Base-by-base conservation (phyloP, 2,797 vertebrate species). In the Aulostomus chinensis region DNA sequence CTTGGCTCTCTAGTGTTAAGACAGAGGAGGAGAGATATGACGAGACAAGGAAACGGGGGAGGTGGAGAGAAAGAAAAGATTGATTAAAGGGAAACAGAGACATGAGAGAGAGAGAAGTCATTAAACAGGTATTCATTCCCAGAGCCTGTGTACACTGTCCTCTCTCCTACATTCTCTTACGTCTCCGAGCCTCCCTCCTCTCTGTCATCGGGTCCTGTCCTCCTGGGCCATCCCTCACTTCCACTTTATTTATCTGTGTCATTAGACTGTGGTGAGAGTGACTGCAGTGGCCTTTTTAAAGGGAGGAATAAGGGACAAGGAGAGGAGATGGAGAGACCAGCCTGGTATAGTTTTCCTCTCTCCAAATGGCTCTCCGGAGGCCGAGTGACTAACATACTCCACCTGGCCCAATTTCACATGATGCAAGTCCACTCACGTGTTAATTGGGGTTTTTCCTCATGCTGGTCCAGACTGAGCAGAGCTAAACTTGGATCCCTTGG, bases 81-180 rank as follows among this genome's bases (percentile, higher is more conserved):
- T 4, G 21, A 22, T 22, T 22, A 22, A 7, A 22, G 21, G 21
- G 58, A 21, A 41, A 57, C 47, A 22, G 21, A 42, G 42, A 73
- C 7, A 1, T 26, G 33, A 25, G 42, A 41, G 56, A 14, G 32
- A 18, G 60, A 58, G 51, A 40, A 22, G 70, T 72, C 49, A 70
- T 74, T 80, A 70, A 63, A 69, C 24, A 46, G n/a, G 35, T 61
- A 42, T 77, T 66, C 21, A 58, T 78, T 64, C 69, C 41, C 43
- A 21, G 7, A 46, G 15, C 34, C 56, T 62, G 43, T 61, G 11
- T 62, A 53, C 33, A 33, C 38, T 42, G 40, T 52, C 43, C 9
- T 8, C 12, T 30, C 22, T 41, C 29, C 5, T 7, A 1, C 12
- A 3, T 55, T 50, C 34, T 49, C 29, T 38, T 49, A 40, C 16